Evolutionary conservation across 2,113 vertebrate genomes (phyloP).

Genomic region (Malurus melanocephalus): DNA sequence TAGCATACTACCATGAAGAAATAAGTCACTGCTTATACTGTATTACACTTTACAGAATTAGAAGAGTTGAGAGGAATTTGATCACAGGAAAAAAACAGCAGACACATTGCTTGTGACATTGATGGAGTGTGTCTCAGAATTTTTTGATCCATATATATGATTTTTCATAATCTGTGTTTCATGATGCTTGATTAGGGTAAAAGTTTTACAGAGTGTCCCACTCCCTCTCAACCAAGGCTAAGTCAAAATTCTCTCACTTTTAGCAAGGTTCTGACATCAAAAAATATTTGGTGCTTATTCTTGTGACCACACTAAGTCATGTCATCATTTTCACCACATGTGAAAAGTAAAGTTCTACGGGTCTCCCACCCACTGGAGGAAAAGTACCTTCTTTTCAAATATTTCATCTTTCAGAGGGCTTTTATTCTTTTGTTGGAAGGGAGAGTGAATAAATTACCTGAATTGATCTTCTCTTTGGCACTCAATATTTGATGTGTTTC

Average conservation of each 20-base stretch:
- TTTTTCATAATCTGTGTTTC: neutral
- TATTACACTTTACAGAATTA: neutral
- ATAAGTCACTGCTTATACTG: conserved; percentile 5
- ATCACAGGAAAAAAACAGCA: neutral
- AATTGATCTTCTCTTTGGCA: neutral
- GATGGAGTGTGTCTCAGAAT: neutral
- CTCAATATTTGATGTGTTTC: neutral
- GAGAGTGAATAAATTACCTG: neutral
- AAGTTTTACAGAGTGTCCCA: neutral
- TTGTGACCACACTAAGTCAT: neutral
- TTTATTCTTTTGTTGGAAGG: neutral
- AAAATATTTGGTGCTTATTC: neutral
- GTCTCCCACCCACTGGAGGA: neutral
- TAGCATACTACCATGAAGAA: neutral
- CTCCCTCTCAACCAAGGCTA: neutral
- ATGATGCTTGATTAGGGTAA: neutral
- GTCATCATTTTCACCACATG: neutral
- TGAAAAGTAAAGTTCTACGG: neutral
- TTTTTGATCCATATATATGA: neutral
- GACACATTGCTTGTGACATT: neutral
- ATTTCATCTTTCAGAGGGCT: neutral
- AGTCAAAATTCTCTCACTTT: neutral
- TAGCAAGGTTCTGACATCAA: neutral
- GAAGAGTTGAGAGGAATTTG: neutral
- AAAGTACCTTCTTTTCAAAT: neutral